These are phyloP conservation scores for Calliopsis andreniformis DNA, from an alignment of 1,140 invertebrate species.

Conservation along the genomic window DNA sequence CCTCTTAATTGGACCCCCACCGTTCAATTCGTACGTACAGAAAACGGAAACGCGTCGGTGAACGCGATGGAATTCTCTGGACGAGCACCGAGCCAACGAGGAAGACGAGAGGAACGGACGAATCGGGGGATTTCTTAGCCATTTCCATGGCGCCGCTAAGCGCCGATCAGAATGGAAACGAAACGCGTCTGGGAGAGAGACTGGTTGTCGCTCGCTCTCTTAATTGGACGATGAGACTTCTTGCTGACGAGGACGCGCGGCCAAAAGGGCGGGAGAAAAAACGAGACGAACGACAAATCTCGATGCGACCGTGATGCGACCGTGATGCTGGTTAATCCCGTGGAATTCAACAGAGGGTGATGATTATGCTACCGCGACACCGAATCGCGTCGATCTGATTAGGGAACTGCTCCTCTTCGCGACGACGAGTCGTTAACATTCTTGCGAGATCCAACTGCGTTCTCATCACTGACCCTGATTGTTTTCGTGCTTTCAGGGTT, in stretches of 20 bases:
- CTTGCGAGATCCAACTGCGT: background rate
- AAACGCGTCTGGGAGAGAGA: constrained; percentile 17
- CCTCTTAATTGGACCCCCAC: constrained; percentile 75
- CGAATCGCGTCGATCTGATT: constrained; percentile 38
- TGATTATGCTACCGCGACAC: constrained; percentile 12
- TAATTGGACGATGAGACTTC: constrained; percentile 40
- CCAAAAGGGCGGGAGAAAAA: background rate
- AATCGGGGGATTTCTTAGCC: constrained; percentile 42
- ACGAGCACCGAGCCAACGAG: constrained; percentile 17
- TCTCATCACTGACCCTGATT: no score
- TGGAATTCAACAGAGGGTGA: constrained; percentile 12
- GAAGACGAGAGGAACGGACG: background rate
- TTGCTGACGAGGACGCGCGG: constrained; percentile 18
- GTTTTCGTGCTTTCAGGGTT: no score
- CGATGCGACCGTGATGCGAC: constrained; percentile 8
- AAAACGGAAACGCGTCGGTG: constrained; percentile 67
- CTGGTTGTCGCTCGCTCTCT: constrained; percentile 18
- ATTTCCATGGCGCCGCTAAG: constrained; percentile 57
- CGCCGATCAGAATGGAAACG: constrained; percentile 47
- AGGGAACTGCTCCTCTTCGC: no score
- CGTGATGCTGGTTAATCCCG: constrained; percentile 1
- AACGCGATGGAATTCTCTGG: constrained; percentile 59
- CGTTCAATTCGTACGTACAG: constrained; percentile 66
- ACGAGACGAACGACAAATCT: constrained; percentile 40
- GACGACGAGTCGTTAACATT: constrained; percentile 36